Conservation (phyloP, 2,797 vertebrate genomes). For the Platalea minor region DNA sequence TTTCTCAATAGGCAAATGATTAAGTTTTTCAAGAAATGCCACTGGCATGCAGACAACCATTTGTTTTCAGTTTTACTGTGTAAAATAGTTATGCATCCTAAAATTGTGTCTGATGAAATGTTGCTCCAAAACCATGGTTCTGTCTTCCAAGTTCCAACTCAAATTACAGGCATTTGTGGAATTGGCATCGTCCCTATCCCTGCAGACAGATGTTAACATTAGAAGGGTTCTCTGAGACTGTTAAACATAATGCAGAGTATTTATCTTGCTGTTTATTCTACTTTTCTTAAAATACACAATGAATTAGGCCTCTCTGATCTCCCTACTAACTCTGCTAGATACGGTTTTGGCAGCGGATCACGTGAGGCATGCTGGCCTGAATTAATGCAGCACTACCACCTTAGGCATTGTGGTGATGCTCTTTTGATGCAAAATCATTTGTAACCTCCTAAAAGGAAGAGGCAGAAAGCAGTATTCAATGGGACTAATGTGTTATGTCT, state of each 20-base stretch:
- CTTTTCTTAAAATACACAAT: not conserved
- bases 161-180: constrained; percentile 51
- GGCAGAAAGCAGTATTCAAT: not conserved
- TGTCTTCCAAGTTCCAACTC: constrained; percentile 37
- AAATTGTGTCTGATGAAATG: constrained; percentile 38
- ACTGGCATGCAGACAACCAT: constrained; percentile 56
- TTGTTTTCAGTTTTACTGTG: constrained; percentile 58
- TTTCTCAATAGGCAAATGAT: constrained; percentile 31
- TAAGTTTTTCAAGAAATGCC: constrained; percentile 37
- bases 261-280: not conserved
- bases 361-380: not conserved
- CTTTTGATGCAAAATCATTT: not conserved
- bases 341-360: not conserved
- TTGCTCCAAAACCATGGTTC: not conserved
- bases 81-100: constrained; percentile 19
- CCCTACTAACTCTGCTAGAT: not conserved
- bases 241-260: not conserved
- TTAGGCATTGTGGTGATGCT: not conserved
- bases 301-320: not conserved
- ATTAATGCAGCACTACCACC: not conserved
- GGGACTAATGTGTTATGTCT: not conserved
- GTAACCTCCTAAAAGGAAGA: not conserved
- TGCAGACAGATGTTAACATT: constrained; percentile 29
- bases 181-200: not conserved
- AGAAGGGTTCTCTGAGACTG: not conserved